phyloP scores from a whole-genome alignment of 2,113 vertebrate genomes.

The Corvus moneduloides region DNA sequence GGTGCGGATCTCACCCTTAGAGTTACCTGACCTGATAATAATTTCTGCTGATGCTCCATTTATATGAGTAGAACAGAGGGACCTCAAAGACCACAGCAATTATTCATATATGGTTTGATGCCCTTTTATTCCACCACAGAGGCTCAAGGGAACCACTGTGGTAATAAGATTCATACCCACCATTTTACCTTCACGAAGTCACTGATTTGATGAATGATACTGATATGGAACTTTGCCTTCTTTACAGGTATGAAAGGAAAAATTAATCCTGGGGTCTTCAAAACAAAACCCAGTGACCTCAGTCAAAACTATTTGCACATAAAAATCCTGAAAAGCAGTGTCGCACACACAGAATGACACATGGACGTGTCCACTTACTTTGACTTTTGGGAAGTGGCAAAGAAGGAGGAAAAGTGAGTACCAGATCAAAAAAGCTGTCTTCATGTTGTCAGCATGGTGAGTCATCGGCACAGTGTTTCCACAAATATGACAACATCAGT shows the following conservation, averaged over 20 bases:
- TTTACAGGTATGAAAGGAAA: not conserved
- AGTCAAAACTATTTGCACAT: not conserved
- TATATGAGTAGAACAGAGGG: not conserved
- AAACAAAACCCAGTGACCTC: not conserved
- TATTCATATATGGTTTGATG: conserved; percentile 18
- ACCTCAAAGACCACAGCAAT: not conserved
- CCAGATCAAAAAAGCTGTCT: not conserved
- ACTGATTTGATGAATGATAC: not conserved
- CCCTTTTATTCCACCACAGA: not conserved
- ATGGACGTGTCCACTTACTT: not conserved
- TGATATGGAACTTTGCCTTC: not conserved
- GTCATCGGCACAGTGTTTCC: not conserved
- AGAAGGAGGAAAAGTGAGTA: not conserved
- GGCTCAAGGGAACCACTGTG: not conserved
- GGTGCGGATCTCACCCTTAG: not conserved
- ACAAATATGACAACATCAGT: not conserved
- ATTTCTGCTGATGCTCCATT: conserved; percentile 1
- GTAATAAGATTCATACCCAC: not conserved
- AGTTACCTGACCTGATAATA: not conserved
- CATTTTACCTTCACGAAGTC: not conserved
- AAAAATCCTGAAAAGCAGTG: not conserved
- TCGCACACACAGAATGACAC: not conserved
- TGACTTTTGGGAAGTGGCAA: not conserved
- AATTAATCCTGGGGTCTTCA: not conserved
- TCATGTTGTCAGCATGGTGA: not conserved